These are phyloP conservation scores for Rhinophrynus dorsalis DNA, from an alignment of 2,797 vertebrate genomes.

Conservation along the genomic window DNA sequence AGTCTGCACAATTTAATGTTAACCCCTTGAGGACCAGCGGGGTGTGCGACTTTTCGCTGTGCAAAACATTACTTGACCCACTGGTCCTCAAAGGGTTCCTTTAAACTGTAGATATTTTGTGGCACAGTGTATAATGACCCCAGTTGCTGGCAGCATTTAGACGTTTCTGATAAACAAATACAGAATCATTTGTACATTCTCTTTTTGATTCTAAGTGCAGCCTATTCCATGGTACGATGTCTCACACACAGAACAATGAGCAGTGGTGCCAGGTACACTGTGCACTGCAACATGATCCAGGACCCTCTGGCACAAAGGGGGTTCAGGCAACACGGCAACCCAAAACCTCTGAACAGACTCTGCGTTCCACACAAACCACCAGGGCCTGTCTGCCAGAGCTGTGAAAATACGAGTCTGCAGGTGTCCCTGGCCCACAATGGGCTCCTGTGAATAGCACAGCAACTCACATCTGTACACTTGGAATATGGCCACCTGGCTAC, in stretches of 20 bases:
- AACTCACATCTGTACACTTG: conserved; percentile 8
- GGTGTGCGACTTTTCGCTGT: too few species aligned
- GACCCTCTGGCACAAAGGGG: background rate
- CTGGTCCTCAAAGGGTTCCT: too few species aligned
- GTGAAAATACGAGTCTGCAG: conserved; percentile 6
- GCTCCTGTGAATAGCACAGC: background rate
- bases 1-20: too few species aligned
- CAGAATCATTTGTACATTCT: too few species aligned
- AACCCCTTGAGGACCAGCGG: too few species aligned
- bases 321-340: background rate
- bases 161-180: background rate
- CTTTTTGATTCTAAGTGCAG: too few species aligned
- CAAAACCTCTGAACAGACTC: background rate
- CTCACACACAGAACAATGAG: too few species aligned
- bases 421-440: conserved; percentile 2
- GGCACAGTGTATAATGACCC: background rate
- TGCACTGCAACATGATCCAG: background rate
- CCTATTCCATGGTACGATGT: too few species aligned
- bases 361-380: background rate
- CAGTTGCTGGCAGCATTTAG: background rate
- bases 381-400: background rate
- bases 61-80: too few species aligned
- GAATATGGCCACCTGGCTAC: background rate
- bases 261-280: background rate
- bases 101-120: too few species aligned